Percentiles rank a stretch among this genome's conserved stretches.
phyloP scores from a whole-genome alignment of 1,140 invertebrate genomes.

The Tetranychus cinnabarinus region DNA sequence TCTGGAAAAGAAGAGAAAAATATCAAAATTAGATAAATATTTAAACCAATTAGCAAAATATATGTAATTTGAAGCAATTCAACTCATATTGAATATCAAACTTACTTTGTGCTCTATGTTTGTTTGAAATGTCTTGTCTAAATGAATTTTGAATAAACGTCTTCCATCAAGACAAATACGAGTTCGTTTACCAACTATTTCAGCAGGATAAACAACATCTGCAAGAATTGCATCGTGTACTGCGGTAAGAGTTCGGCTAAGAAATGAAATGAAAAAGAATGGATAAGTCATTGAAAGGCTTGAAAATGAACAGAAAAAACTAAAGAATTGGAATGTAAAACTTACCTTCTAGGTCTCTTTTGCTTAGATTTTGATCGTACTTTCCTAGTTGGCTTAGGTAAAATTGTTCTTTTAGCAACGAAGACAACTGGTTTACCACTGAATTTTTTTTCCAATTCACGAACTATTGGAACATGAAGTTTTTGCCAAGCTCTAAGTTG shows the following conservation, averaged over 20 bases:
- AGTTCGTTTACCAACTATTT: slow-evolving; percentile 96
- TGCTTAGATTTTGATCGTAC: slow-evolving; percentile 82
- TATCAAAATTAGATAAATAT: slow-evolving; percentile 4
- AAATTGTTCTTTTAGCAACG: slow-evolving; percentile 86
- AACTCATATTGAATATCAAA: slow-evolving; percentile 3
- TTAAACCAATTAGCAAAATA: neutral
- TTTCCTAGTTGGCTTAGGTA: slow-evolving; percentile 91
- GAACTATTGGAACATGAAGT: slow-evolving; percentile 78
- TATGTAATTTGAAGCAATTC: neutral
- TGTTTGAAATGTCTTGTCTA: slow-evolving; percentile 95
- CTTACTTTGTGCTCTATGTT: slow-evolving; percentile 96
- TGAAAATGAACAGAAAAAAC: no score
- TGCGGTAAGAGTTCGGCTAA: slow-evolving; percentile 70
- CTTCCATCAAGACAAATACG: slow-evolving; percentile 85
- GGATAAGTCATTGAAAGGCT: no score
- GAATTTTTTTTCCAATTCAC: slow-evolving; percentile 98
- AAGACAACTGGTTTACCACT: slow-evolving; percentile 97
- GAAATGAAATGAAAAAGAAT: slow-evolving; percentile 7
- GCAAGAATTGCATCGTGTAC: slow-evolving; percentile 93
- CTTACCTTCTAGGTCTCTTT: slow-evolving; percentile 70
- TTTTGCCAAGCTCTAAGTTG: slow-evolving; percentile 93
- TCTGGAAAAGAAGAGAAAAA: slow-evolving; percentile 34
- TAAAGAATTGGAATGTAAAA: neutral
- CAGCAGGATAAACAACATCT: slow-evolving; percentile 93
- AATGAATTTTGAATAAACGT: slow-evolving; percentile 87